Conservation (phyloP, 2,888 invertebrate species). For the Philopedon plagiatum region DNA sequence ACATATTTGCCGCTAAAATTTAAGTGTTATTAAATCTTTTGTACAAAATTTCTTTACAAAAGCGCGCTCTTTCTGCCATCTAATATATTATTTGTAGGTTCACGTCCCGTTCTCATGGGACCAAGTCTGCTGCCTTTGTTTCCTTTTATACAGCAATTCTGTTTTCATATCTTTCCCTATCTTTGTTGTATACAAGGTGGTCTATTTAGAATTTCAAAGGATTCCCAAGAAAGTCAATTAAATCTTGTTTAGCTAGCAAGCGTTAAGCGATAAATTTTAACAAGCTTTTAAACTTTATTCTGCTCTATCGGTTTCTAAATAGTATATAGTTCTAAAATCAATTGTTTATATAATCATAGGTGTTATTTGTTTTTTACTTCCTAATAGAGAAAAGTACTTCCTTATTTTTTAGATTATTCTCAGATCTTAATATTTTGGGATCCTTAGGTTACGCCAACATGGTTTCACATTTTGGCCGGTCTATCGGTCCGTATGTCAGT, state of each 20-base stretch:
- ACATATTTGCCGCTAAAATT: conserved; percentile 51
- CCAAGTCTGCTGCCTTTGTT: conserved; percentile 62
- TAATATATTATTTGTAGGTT: conserved; percentile 62
- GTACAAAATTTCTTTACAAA: conserved; percentile 50
- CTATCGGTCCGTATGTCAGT: too few species aligned
- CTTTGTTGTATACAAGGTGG: conserved; percentile 46
- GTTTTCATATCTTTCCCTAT: conserved; percentile 64
- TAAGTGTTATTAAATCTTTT: conserved; percentile 54
- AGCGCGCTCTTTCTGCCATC: conserved; percentile 42
- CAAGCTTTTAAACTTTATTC: neutral
- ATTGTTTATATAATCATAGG: too few species aligned
- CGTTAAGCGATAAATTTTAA: conserved; percentile 14
- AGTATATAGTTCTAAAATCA: too few species aligned
- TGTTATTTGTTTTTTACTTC: too few species aligned
- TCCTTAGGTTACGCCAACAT: too few species aligned
- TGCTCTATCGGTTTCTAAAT: too few species aligned
- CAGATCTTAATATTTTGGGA: too few species aligned
- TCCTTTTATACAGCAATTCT: conserved; percentile 66
- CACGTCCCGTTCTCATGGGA: conserved; percentile 62
- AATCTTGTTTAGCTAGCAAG: conserved; percentile 25
- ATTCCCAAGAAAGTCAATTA: conserved; percentile 41
- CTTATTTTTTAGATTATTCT: too few species aligned
- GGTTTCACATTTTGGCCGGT: too few species aligned
- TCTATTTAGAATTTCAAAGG: conserved; percentile 46
- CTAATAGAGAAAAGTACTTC: too few species aligned